Evolutionary conservation across 2,888 invertebrate genomes (phyloP).

Genomic region (Rugalucina vietnamica): DNA sequence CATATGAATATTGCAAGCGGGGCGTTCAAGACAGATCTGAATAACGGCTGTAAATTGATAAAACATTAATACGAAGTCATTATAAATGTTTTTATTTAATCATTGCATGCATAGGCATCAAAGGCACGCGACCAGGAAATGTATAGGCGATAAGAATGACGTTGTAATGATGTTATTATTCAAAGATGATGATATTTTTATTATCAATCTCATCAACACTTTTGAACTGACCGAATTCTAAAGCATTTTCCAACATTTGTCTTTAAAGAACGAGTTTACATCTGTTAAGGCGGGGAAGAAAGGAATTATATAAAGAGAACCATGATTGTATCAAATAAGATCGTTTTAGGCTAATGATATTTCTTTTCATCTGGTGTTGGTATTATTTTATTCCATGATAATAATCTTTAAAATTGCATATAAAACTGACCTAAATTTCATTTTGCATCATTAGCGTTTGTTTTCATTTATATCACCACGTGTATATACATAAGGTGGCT

Average conservation of each 20-base stretch:
- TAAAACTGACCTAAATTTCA: not conserved
- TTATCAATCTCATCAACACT: not conserved
- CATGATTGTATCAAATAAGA: not conserved
- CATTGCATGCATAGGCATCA: too few species aligned
- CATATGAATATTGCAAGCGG: too few species aligned
- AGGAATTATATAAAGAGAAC: not conserved
- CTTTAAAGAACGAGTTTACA: not conserved
- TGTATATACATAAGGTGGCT: too few species aligned
- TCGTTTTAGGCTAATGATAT: not conserved
- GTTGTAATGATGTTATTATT: conserved; percentile 8
- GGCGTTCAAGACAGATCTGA: too few species aligned
- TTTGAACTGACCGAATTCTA: not conserved
- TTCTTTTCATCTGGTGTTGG: not conserved
- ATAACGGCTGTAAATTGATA: too few species aligned
- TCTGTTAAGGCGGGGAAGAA: conserved; percentile 1
- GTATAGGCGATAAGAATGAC: not conserved
- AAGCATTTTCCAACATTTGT: not conserved
- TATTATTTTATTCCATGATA: not conserved
- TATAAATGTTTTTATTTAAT: too few species aligned
- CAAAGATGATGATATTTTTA: not conserved
- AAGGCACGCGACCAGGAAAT: not conserved
- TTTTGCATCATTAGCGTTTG: not conserved
- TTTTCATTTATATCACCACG: too few species aligned
- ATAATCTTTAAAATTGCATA: too few species aligned
- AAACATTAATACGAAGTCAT: too few species aligned